Conservation (phyloP, 2,797 vertebrate genomes). For the Anguilla megastoma region DNA sequence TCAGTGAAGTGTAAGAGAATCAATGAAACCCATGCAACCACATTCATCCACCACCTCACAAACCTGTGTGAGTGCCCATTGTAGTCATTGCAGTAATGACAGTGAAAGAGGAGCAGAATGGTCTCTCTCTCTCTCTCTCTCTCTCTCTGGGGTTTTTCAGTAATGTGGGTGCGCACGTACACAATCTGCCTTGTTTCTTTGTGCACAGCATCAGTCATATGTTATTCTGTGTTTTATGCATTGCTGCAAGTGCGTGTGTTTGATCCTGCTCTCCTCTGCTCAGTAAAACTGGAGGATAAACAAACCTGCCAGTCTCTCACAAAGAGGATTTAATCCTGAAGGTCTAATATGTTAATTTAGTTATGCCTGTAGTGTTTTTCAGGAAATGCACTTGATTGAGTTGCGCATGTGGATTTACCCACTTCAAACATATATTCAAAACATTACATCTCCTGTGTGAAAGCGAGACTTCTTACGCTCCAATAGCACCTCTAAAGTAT, state of each 20-base stretch:
- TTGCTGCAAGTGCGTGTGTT: background rate
- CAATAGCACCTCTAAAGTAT: background rate
- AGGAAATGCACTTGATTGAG: background rate
- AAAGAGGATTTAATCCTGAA: conserved; percentile 16
- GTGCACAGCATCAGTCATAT: background rate
- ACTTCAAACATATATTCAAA: no score
- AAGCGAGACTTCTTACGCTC: background rate
- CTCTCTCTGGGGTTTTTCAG: background rate
- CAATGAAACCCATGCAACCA: background rate
- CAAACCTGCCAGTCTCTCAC: background rate
- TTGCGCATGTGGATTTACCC: conserved; percentile 4
- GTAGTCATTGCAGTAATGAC: conserved; percentile 4
- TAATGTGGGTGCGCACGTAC: background rate
- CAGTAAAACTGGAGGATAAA: background rate
- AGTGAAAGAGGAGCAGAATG: background rate
- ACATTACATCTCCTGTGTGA: background rate
- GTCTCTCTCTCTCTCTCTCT: background rate
- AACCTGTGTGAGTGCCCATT: background rate
- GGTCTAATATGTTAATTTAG: background rate
- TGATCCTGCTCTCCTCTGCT: background rate
- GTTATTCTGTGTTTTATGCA: background rate
- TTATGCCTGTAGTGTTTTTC: background rate
- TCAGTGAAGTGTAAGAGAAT: conserved; percentile 12
- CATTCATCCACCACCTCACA: background rate
- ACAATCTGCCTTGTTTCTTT: background rate